phyloP scores from a whole-genome alignment of 92 coral and sea anemone species.

The Actinostola sp. region DNA sequence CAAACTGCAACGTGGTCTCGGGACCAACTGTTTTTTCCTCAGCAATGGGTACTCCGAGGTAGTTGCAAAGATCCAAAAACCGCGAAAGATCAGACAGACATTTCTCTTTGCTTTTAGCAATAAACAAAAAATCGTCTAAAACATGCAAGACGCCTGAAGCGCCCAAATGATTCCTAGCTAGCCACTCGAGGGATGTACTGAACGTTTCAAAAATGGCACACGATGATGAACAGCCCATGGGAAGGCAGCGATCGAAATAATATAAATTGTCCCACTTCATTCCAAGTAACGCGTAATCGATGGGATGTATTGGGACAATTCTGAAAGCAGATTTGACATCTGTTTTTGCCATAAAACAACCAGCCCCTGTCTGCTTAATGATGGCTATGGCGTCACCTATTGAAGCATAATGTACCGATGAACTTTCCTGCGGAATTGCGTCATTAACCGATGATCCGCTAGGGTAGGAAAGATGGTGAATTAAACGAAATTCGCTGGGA shows the following conservation, averaged over 20 bases:
- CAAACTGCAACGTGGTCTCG: neutral
- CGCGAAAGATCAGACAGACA: neutral
- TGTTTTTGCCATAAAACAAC: slow-evolving; percentile 20
- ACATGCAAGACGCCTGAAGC: slow-evolving; percentile 36
- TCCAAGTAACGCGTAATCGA: slow-evolving; percentile 34
- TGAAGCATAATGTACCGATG: slow-evolving; percentile 17
- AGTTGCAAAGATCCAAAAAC: slow-evolving; percentile 39
- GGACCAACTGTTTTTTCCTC: slow-evolving; percentile 15
- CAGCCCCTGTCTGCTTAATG: slow-evolving; percentile 6
- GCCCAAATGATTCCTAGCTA: slow-evolving; percentile 3
- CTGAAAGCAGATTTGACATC: slow-evolving; percentile 49
- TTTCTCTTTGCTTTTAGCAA: neutral
- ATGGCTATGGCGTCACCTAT: neutral
- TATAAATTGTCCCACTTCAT: slow-evolving; percentile 17
- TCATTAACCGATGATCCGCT: slow-evolving; percentile 20
- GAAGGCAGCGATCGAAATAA: slow-evolving; percentile 49
- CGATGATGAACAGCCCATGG: slow-evolving; percentile 33
- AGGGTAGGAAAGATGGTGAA: slow-evolving; percentile 47
- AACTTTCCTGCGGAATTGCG: slow-evolving; percentile 21
- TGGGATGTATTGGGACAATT: slow-evolving; percentile 42
- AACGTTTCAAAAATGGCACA: slow-evolving; percentile 32
- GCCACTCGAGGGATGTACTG: slow-evolving; percentile 50
- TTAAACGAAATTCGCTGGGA: slow-evolving; percentile 18
- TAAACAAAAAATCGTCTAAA: slow-evolving; percentile 44
- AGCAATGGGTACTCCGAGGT: slow-evolving; percentile 30